A percentile compares a stretch with the other conserved stretches of the same genome.
phyloP scores from a whole-genome alignment of 2,888 invertebrate genomes.

The Girardia tigrina region DNA sequence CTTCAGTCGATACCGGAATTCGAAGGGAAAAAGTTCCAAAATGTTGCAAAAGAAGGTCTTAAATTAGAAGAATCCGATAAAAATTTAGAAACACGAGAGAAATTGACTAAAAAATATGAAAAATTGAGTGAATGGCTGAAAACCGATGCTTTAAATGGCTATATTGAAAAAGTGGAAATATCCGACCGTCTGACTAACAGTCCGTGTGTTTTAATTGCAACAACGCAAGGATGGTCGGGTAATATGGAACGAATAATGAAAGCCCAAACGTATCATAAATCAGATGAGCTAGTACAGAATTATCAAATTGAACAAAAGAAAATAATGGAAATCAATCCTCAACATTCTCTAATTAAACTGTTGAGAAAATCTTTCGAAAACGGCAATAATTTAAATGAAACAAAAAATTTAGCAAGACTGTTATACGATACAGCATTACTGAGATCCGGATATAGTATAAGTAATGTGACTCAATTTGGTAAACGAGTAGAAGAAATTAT shows the following conservation, averaged over 20 bases:
- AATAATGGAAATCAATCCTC: constrained; percentile 85
- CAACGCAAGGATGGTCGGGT: constrained; percentile 94
- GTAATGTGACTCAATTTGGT: constrained; percentile 73
- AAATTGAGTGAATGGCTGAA: constrained; percentile 78
- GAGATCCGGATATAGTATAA: constrained; percentile 76
- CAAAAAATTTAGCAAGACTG: constrained; percentile 70
- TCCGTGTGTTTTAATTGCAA: constrained; percentile 86
- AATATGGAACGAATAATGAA: constrained; percentile 90
- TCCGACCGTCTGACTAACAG: constrained; percentile 77
- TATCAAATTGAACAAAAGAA: constrained; percentile 58
- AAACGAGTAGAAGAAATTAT: constrained; percentile 77
- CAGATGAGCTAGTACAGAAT: constrained; percentile 64
- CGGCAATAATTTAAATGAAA: constrained; percentile 58
- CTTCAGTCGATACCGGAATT: constrained; percentile 89
- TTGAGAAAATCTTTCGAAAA: constrained; percentile 62
- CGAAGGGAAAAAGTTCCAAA: constrained; percentile 89
- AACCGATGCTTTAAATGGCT: constrained; percentile 65
- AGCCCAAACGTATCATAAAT: constrained; percentile 81
- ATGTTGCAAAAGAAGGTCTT: constrained; percentile 95
- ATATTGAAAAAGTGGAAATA: constrained; percentile 65
- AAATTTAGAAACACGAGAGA: constrained; percentile 61
- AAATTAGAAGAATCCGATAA: constrained; percentile 61
- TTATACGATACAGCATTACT: constrained; percentile 65
- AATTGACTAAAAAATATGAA: constrained; percentile 65
- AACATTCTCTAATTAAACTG: constrained; percentile 85